Base-by-base conservation (phyloP, 2,113 vertebrate species). In the Acanthochromis polyacanthus region DNA sequence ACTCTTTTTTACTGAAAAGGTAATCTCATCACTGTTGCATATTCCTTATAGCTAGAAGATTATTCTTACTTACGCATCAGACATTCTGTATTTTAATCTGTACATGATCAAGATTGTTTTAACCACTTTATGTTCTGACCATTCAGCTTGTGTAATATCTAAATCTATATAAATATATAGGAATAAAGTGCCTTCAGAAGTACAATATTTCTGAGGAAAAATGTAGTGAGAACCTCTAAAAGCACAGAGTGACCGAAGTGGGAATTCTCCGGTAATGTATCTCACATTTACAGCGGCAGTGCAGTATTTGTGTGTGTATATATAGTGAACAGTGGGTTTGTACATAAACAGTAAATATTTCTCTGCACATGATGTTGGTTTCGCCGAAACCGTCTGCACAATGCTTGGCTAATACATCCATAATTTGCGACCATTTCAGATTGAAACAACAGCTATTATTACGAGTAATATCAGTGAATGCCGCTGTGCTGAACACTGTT, bases 381-480 rank as follows among this genome's bases (percentile, higher is more conserved):
- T 59, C n/a, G 71, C 83, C 58, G 25, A 80, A 80, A 66, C 15
- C 51, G 75, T 75, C 0, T 17, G 51, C 79, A 63, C 75, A 79
- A 52, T 59, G 68, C 32, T 10, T 36, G 32, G 32, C 71, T 78
- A 79, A 91, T 85, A 66, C 65, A 30, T 65, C 46, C 1, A 55
- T 76, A 80, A 88, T 86, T 87, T 83, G 25, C 52, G 55, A 62
- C 69, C 48, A 74, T 60, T 77, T 62, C 69, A 78, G 75, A 83
- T 76, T 71, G 52, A 87, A 90, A 86, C 82, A 78, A 68, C 75
- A 57, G 81, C 87, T 74, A 86, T 88, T 89, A 88, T 86, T 89
- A 71, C 48, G 1, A 79, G 78, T 73, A 88, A 92, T 89, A 90
- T 88, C 83, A 81, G 81, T 73, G 78, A 81, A 88, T 82, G 82